Evolutionary conservation across 2,888 invertebrate species (phyloP), one percentile per base, ranked within the genome.

Genomic region (Mongoloraphidia duomilia): DNA sequence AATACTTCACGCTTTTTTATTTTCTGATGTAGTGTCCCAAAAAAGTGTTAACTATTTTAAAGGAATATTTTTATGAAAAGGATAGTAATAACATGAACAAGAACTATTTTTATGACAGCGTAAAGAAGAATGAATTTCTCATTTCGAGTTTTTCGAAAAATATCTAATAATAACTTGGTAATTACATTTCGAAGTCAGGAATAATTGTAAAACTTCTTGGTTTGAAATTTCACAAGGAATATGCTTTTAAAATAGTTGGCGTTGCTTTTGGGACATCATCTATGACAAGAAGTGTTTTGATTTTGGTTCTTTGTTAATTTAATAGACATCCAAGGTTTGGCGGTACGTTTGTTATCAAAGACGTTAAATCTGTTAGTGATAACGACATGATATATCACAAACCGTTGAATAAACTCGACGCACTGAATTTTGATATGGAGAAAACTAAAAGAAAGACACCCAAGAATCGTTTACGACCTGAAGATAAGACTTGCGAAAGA

Each of bases 291-390:
- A 26, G 6, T 43, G 46, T 43, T 50, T 49, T 52, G 35, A 13
- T 49, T 49, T 54, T 26, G 38, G 39, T 39, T 48, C 17, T n/a
- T 52, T 53, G 37, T 52, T 42, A 39, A 26, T 57, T 61, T 52
- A 57, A 38, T 62, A 87, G 94, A 58, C 93, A 93, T 69, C 92
- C 94, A 1, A 79, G 89, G 54, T 96, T 96, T 65, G 92, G 93
- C 35, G 95, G 96, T 46, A 93, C 94, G 9, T 97, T 83, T 70
- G 83, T 88, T 1, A 80, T 97, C 13, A 81, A 86, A 65, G 92
- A 95, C 64, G 80, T 96, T 77, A 94, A 94, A 68, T 91, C 95
- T 17, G 83, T 95, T 61, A 85, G 88, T 56, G 75, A 92, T 55
- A 84, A 85, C 60, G 88, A 93, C 61, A 71, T 92, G 51, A 87